Conservation (phyloP, 2,888 invertebrate species). For the Apantesis nais region DNA sequence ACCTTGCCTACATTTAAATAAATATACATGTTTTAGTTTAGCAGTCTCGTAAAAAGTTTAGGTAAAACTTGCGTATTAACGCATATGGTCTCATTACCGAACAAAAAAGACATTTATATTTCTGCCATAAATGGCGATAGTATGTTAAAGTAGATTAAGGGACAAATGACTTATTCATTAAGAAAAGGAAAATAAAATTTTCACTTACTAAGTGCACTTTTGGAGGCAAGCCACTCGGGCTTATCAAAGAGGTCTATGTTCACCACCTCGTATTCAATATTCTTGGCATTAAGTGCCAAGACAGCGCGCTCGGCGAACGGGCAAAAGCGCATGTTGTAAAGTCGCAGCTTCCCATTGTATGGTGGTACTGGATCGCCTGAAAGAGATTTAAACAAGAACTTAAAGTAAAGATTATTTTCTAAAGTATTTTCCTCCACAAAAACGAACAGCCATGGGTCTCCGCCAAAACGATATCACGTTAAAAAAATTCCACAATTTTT, state of each 20-base stretch:
- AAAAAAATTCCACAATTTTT: no score
- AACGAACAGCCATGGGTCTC: no score
- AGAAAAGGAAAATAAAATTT: background rate
- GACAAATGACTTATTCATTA: background rate
- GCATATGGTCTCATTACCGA: no score
- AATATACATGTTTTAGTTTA: no score
- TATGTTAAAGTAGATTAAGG: no score
- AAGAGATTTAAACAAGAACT: conserved; percentile 16
- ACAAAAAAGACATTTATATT: no score
- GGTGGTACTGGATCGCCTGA: conserved; percentile 89
- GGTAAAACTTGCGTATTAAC: no score
- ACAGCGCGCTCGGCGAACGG: conserved; percentile 92
- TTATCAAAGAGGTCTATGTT: conserved; percentile 90
- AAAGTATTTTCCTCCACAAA: no score
- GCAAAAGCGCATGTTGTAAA: conserved; percentile 94
- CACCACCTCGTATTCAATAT: conserved; percentile 90
- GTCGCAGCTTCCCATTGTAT: conserved; percentile 87
- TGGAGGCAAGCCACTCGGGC: conserved; percentile 92
- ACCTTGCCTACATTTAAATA: no score
- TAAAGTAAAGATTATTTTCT: background rate
- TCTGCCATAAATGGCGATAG: no score
- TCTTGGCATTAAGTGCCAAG: conserved; percentile 91
- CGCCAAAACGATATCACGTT: no score
- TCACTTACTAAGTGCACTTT: conserved; percentile 69
- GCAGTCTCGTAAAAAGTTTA: no score